Conservation (phyloP, 2,113 vertebrate genomes). For the Lepus timidus region DNA sequence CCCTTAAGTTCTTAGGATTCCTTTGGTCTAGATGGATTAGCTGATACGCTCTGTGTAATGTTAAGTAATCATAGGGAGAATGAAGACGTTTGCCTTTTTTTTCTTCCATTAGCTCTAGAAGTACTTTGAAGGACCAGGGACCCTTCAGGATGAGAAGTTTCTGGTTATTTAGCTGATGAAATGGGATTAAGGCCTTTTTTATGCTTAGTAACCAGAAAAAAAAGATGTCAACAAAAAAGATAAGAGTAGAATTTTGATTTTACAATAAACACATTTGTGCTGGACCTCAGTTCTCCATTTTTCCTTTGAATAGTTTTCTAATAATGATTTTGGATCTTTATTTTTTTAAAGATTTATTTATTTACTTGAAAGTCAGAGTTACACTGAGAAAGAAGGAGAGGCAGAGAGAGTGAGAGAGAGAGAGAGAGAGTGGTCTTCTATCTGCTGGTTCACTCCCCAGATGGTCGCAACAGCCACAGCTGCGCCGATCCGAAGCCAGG, state of each 20-base stretch:
- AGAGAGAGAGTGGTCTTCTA: too few species aligned
- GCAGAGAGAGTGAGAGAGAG: too few species aligned
- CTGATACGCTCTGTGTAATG: neutral
- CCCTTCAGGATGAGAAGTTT: neutral
- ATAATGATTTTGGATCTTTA: neutral
- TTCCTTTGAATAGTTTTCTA: neutral
- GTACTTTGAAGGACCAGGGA: neutral
- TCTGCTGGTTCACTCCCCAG: too few species aligned
- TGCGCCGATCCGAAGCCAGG: too few species aligned
- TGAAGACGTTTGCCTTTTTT: neutral
- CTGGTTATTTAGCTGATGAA: neutral
- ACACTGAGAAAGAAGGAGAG: too few species aligned
- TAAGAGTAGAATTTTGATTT: conserved; percentile 21
- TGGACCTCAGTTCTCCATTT: neutral
- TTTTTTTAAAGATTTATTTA: neutral
- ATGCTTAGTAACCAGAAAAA: neutral
- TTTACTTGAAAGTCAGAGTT: too few species aligned
- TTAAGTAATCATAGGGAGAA: neutral
- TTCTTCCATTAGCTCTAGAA: neutral
- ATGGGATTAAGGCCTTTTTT: neutral
- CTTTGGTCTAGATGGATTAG: neutral
- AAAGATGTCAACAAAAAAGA: neutral
- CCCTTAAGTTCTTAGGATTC: neutral
- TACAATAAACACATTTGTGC: neutral
- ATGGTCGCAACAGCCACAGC: too few species aligned